These are phyloP conservation scores for Crocuta crocuta DNA, from an alignment of 2,113 vertebrate species.

Conservation along the genomic window DNA sequence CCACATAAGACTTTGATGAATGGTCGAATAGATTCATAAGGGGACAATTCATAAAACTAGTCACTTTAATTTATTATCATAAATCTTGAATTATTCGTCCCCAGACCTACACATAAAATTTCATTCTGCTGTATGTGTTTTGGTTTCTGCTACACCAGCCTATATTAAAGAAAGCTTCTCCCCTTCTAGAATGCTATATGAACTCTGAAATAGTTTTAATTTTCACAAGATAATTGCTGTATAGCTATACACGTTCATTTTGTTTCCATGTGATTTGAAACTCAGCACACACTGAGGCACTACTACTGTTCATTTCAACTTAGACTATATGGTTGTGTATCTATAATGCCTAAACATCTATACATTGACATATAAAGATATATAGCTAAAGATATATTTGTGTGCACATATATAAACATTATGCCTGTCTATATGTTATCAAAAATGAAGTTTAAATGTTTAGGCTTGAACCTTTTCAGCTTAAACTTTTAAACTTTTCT, in stretches of 20 bases:
- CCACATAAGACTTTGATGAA: background rate
- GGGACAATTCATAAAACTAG: background rate
- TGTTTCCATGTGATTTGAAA: background rate
- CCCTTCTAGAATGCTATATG: background rate
- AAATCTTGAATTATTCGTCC: background rate
- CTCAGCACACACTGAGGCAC: background rate
- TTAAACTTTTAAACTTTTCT: background rate
- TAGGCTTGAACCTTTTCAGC: background rate
- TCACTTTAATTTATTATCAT: background rate
- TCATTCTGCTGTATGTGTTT: background rate
- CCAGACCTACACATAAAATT: background rate
- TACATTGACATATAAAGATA: background rate
- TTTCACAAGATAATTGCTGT: background rate
- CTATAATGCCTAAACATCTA: background rate
- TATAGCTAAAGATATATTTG: background rate
- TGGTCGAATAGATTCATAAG: background rate
- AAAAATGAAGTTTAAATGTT: background rate
- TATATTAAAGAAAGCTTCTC: background rate
- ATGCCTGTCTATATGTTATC: background rate
- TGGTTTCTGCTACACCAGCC: background rate
- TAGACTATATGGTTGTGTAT: background rate
- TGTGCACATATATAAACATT: background rate
- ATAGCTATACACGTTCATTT: background rate
- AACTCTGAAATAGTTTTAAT: background rate
- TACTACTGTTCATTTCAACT: background rate